Evolutionary conservation across 2,113 vertebrate genomes (phyloP).

Genomic region (Apteryx owenii): DNA sequence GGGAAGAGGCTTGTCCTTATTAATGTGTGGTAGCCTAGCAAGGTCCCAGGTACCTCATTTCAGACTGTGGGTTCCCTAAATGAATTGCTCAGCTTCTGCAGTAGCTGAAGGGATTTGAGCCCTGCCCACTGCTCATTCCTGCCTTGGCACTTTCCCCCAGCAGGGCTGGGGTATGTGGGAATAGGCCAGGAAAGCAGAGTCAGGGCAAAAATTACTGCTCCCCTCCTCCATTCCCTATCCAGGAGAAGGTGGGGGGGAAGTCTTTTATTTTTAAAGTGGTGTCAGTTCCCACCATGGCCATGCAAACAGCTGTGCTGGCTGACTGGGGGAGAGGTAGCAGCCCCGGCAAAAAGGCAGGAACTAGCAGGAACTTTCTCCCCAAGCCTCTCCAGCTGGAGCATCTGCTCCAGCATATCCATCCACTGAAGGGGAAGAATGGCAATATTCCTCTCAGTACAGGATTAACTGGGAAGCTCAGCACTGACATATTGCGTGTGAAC

Average conservation of each 20-base stretch:
- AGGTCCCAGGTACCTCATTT: not conserved
- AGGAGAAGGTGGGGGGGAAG: no score
- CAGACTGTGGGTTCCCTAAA: not conserved
- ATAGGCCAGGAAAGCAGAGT: no score
- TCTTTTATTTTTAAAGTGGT: fast-evolving
- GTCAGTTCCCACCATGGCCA: no score
- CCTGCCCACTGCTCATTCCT: not conserved
- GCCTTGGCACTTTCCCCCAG: fast-evolving
- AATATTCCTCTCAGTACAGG: fast-evolving
- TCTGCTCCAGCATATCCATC: no score
- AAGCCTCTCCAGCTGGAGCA: fast-evolving
- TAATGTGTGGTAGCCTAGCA: fast-evolving
- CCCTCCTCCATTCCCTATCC: no score
- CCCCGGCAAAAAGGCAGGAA: not conserved
- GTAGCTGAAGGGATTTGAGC: fast-evolving
- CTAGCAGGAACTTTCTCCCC: not conserved
- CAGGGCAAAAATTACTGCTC: no score
- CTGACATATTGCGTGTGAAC: not conserved
- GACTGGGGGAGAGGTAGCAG: not conserved
- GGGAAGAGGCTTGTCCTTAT: not conserved
- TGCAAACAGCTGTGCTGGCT: no score
- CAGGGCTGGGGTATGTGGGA: not conserved
- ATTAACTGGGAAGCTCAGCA: fast-evolving
- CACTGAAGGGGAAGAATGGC: no score
- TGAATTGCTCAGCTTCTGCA: fast-evolving